Evolutionary conservation across 2,113 vertebrate genomes (phyloP), one percentile per base, ranked within the genome.

Genomic region (Anser brachyrhynchus): DNA sequence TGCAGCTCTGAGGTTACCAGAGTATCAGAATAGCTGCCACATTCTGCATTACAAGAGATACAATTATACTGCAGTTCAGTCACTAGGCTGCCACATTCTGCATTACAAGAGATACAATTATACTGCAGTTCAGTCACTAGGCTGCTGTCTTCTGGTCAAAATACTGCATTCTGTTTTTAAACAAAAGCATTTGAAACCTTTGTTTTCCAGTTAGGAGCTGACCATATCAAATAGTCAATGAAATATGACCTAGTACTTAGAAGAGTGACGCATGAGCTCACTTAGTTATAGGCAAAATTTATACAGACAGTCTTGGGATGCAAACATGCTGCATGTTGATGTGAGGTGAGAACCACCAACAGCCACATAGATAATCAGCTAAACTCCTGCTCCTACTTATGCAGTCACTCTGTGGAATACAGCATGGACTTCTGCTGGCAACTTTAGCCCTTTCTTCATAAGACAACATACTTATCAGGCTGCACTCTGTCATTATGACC

Each of bases 21-120:
- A 93, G 20, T 16, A 33, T 15, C 26, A 75, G 6, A 29, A 1
- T 2, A 52, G 21, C 7, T 65, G 39, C 18, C 15, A 46, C 66
- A 5, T 2, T 46, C 43, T 26, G 4, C 3, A 13, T 46, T 52
- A 39, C 22, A 52, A 54, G 20, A 64, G 8, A 23, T 51, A 37
- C 11, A 65, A 26, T 54, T 70, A 20, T 20, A 65, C 23, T 26
- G 44, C 33, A 59, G 37, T 18, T 11, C 33, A 35, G 14, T 9
- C 39, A 39, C 65, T 33, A 44, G 61, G 1, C 39, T 9, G 0
- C 1, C 35, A 37, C 35, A 49, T 21, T 49, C 19, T 49, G 20
- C 52, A 57, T 72, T 33, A 44, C 71, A 65, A 20, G 18, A 65
- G 9, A 25, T 51, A 33, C 11, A 66, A 28, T 55, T 71, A 21